Conservation (phyloP, 2,888 invertebrate genomes). For the Drosophila hamatofila region DNA sequence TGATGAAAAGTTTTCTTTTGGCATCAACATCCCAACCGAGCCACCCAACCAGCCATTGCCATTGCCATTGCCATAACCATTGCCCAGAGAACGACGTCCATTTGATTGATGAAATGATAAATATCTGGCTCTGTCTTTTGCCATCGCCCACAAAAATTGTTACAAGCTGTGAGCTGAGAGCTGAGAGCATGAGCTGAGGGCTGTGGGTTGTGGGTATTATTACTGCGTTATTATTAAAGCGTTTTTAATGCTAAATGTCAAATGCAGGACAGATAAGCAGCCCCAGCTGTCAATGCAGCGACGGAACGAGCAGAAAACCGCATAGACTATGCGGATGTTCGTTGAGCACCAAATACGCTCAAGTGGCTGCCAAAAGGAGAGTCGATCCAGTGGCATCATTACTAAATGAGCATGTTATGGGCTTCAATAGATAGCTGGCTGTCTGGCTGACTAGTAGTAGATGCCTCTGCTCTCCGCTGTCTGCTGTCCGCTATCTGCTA, state of each 20-base stretch:
- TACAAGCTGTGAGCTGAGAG: slow-evolving; percentile 54
- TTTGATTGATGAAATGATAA: slow-evolving; percentile 82
- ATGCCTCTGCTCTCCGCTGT: neutral
- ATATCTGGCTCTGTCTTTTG: slow-evolving; percentile 67
- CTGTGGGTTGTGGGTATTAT: slow-evolving; percentile 70
- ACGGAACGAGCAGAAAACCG: slow-evolving; percentile 5
- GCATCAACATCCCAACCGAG: slow-evolving; percentile 12
- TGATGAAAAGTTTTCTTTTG: slow-evolving; percentile 75
- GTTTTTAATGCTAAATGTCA: slow-evolving; percentile 82
- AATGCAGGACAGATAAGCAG: slow-evolving; percentile 81
- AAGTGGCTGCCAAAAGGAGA: slow-evolving; percentile 49
- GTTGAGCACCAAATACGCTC: slow-evolving; percentile 43
- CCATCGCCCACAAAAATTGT: slow-evolving; percentile 49
- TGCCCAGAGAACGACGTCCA: slow-evolving; percentile 36
- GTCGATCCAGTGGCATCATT: slow-evolving; percentile 60
- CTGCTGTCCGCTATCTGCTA: neutral
- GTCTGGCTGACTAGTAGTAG: slow-evolving; percentile 23
- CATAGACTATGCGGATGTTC: slow-evolving; percentile 13
- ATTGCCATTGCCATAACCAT: slow-evolving; percentile 10
- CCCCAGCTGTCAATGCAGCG: slow-evolving; percentile 74
- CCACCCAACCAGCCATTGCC: slow-evolving; percentile 4
- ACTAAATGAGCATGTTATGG: slow-evolving; percentile 78
- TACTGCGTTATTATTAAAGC: slow-evolving; percentile 81
- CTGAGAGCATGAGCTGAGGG: slow-evolving; percentile 53
- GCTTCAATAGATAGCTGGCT: slow-evolving; percentile 48